A percentile compares a stretch with the other conserved stretches of the same genome.
These are phyloP conservation scores for Actinemys pallida DNA, from an alignment of 2,113 vertebrate genomes.

Conservation along the genomic window DNA sequence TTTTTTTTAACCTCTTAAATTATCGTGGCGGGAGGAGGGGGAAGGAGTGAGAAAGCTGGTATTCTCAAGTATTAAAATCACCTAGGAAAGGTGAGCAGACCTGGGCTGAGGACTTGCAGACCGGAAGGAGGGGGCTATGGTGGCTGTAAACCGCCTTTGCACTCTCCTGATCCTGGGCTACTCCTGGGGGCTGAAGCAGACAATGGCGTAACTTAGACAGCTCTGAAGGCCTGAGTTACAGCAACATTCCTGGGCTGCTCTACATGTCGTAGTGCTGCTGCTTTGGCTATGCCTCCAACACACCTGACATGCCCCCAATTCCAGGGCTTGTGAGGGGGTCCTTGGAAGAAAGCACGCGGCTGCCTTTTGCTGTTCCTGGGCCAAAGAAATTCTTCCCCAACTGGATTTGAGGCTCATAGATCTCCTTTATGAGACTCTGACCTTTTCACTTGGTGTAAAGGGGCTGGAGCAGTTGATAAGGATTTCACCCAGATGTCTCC, in stretches of 20 bases:
- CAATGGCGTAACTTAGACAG: not conserved
- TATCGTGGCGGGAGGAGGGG: not conserved
- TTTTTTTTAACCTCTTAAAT: not conserved
- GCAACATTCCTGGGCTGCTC: not conserved
- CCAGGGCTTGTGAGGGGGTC: not conserved
- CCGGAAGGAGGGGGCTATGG: not conserved
- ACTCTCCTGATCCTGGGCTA: not conserved
- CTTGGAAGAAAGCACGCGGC: not conserved
- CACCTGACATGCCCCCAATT: not conserved
- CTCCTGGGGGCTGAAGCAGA: not conserved
- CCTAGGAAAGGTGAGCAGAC: not conserved
- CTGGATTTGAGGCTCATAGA: not conserved
- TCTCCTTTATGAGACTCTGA: not conserved
- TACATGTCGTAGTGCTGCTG: not conserved
- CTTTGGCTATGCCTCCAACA: not conserved
- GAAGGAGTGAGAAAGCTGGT: not conserved
- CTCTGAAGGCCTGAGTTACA: not conserved
- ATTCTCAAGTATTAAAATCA: not conserved
- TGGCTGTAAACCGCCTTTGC: not conserved
- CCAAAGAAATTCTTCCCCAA: not conserved
- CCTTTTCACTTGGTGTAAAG: not conserved
- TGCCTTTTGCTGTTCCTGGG: not conserved
- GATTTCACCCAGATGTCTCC: not conserved
- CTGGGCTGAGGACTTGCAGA: not conserved
- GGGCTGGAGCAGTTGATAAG: not conserved